Conservation (phyloP, 2,113 vertebrate species). For the Ginglymostoma cirratum region DNA sequence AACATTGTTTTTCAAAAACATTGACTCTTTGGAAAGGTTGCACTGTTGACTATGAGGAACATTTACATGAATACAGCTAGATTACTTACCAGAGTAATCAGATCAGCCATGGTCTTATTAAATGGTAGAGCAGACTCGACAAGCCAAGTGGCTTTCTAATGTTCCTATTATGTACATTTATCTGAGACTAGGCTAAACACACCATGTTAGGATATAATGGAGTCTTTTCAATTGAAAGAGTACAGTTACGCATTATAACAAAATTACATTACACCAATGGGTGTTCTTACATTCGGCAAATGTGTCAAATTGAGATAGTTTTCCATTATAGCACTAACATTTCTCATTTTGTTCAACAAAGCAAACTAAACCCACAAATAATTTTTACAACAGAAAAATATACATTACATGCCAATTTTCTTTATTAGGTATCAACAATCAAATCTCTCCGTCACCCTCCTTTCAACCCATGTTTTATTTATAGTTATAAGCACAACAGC, state of each 20-base stretch:
- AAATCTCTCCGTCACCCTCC: neutral
- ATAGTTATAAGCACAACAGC: neutral
- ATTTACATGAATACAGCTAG: neutral
- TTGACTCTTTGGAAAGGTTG: neutral
- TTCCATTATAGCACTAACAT: neutral
- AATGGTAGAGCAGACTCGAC: too few relatives aligned
- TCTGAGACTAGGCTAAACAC: neutral
- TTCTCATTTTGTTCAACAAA: neutral
- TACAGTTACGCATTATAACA: neutral
- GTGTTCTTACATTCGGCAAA: neutral
- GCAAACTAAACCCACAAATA: neutral
- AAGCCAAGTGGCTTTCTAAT: too few relatives aligned
- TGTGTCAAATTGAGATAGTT: neutral
- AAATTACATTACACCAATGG: neutral
- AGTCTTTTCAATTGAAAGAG: neutral
- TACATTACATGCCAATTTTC: neutral
- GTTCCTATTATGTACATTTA: too few relatives aligned
- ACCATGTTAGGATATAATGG: neutral
- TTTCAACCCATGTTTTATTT: neutral
- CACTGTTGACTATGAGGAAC: neutral
- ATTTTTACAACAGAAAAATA: neutral
- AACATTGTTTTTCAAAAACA: too few relatives aligned
- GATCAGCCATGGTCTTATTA: too few relatives aligned
- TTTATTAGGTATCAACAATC: neutral
- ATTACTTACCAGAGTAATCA: neutral